Base-by-base conservation (phyloP, 2,888 invertebrate species). In the Platynereis dumerilii region DNA sequence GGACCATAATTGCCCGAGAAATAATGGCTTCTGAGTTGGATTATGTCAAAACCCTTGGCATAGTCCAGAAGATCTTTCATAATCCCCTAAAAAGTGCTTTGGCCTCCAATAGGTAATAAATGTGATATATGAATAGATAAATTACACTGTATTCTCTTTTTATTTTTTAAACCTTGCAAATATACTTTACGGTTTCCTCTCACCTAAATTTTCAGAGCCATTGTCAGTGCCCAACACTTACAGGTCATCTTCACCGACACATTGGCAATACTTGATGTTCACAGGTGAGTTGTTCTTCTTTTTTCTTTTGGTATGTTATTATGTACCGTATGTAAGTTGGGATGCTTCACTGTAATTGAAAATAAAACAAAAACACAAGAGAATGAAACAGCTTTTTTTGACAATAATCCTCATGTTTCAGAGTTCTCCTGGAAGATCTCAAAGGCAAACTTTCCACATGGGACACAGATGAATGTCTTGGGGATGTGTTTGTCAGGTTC, bases 401-500 rank as follows among this genome's bases (percentile, higher is more conserved):
- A n/a, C n/a, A n/a, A n/a, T n/a, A n/a, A n/a, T n/a, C n/a, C n/a
- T n/a, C n/a, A n/a, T n/a, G 5, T 34, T 34, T 12, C 75, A 81
- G 81, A 57, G 73, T 74, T 28, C 64, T 83, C 26, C 67, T 73
- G 10, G 77, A 77, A 22, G 79, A 81, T 56, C 70, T 83, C 29
- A 75, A 77, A 71, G 72, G 72, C 26, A 75, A 81, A 5, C 65
- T 80, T 26, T 69, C 68, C 3, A 77, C 77, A 58, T 83, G 82
- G 82, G 74, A 76, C 27, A 62, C 77, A 5, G 75, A 75, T 53
- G 72, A 79, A 5, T 82, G 81, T 61, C 69, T 83, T 5, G 82
- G 82, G 2, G 82, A 83, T 68, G 75, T 82, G 20, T 81, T 82
- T 67, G 74, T 82, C 28, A 76, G 78, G 66, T 80, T 82, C 68